Conservation (phyloP, 2,113 vertebrate genomes). For the Pantherophis guttatus region DNA sequence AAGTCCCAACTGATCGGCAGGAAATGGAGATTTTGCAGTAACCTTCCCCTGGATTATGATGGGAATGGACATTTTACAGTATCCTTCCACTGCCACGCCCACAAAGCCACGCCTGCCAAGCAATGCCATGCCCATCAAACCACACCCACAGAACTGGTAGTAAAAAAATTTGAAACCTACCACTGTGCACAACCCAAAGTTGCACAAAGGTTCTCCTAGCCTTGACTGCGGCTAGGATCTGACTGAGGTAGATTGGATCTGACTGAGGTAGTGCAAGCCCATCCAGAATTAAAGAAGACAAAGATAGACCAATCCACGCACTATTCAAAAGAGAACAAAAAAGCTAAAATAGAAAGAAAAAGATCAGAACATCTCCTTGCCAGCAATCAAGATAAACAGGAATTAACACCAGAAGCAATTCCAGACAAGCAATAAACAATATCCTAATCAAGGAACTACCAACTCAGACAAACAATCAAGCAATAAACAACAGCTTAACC, state of each 20-base stretch:
- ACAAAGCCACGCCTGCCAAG: no score
- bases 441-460: background rate
- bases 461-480: background rate
- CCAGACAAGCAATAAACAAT: background rate
- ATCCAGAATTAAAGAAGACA: background rate
- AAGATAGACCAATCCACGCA: background rate
- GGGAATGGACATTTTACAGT: no score
- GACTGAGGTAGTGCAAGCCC: background rate
- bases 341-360: background rate
- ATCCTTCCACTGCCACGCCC: no score
- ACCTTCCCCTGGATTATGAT: no score
- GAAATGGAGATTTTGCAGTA: no score
- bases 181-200: background rate
- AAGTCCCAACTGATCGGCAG: no score
- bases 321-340: background rate
- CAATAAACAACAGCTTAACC: background rate
- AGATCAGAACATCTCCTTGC: background rate
- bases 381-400: background rate
- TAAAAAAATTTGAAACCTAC: no score
- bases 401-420: background rate
- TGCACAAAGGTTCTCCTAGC: background rate
- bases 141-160: no score
- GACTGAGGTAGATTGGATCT: background rate
- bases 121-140: no score
- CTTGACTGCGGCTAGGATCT: background rate